These are phyloP conservation scores for Junonia oenone DNA, from an alignment of 2,888 invertebrate genomes.

Conservation along the genomic window DNA sequence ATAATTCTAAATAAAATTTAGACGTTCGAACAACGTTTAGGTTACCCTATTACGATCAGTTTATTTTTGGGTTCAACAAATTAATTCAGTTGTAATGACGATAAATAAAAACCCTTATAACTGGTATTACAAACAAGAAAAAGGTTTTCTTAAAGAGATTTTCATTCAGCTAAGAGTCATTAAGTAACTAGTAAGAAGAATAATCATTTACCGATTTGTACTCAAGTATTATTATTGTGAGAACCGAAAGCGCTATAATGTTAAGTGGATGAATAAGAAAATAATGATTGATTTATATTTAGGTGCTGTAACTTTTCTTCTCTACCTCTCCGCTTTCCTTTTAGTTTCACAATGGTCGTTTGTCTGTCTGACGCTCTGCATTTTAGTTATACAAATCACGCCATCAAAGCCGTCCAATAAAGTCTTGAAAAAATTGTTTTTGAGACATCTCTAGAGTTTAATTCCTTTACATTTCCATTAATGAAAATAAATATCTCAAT, in stretches of 20 bases:
- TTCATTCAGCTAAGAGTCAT: neutral
- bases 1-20: neutral
- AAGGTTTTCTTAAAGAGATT: neutral
- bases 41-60: neutral
- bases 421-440: no score
- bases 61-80: neutral
- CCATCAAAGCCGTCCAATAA: no score
- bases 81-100: neutral
- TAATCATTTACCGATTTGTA: neutral
- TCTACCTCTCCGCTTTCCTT: no score
- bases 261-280: neutral
- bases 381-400: no score
- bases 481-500: no score
- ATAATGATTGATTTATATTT: neutral
- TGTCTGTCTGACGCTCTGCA: no score
- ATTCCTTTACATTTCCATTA: no score
- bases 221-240: neutral
- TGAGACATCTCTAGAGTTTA: no score
- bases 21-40: neutral
- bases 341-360: no score
- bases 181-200: neutral
- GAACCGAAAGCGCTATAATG: neutral
- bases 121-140: neutral
- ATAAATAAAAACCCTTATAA: neutral
- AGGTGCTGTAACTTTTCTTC: no score